Percentiles rank a stretch among this genome's conserved stretches.
phyloP scores from a whole-genome alignment of 2,113 vertebrate species.

The Pelecanus crispus region DNA sequence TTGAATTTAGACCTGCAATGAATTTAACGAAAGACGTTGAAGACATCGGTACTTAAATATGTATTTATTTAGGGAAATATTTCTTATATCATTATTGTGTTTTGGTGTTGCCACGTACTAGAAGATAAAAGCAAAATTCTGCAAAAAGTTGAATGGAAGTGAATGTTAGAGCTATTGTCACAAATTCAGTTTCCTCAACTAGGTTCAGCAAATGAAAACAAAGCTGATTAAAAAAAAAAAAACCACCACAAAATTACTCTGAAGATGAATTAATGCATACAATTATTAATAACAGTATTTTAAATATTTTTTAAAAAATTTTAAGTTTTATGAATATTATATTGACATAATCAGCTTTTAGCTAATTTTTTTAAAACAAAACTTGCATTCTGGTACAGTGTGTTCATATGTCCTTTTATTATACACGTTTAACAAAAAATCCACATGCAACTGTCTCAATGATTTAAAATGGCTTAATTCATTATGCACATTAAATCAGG shows the following conservation, averaged over 20 bases:
- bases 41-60: background rate
- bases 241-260: fast-evolving
- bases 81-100: fast-evolving
- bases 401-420: background rate
- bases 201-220: background rate
- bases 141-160: background rate
- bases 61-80: background rate
- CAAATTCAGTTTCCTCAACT: background rate
- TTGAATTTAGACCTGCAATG: background rate
- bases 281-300: background rate
- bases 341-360: background rate
- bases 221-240: background rate
- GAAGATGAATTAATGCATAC: background rate
- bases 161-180: background rate
- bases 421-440: background rate
- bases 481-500: background rate
- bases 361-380: background rate
- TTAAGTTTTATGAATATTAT: background rate
- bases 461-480: background rate
- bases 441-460: background rate
- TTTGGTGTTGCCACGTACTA: background rate
- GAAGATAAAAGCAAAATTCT: background rate
- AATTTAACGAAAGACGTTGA: fast-evolving
- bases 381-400: background rate
- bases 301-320: background rate